Evolutionary conservation across 2,888 invertebrate genomes (phyloP), one percentile per base, ranked within the genome.

Genomic region (Pheosia tremula): DNA sequence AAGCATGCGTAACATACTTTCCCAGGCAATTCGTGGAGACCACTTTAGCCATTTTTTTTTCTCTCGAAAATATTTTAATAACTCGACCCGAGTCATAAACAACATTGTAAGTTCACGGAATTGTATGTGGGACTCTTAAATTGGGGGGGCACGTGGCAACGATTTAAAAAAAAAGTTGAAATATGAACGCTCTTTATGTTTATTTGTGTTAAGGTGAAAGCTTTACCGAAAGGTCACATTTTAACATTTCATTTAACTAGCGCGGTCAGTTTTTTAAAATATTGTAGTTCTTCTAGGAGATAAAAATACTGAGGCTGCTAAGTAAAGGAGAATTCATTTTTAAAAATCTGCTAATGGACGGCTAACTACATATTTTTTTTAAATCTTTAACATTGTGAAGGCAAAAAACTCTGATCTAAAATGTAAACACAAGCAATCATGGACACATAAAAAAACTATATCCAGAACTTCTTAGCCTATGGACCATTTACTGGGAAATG

Each of bases 1-100:
- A 77, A 85, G 79, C 85, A 87, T 87, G 87, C 87, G 84, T 87
- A 83, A 84, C 85, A 87, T 85, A 87, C 85, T 89, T 90, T 89
- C 89, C 88, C 89, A 88, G 81, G 84, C 81, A 78, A 79, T 77
- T 79, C 82, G 76, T 74, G 66, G 63, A 62, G 77, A 74, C 58
- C 77, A 67, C 68, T 74, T 72, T 63, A 58, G 68, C 41, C 50
- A 58, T 62, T 71, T 80, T 79, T 79, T 75, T 78, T 67, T 74
- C 41, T 58, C 39, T 63, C 69, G 57, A 65, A 74, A 68, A 74
- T 77, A 77, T 75, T 77, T 77, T 72, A 76, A 76, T 72, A 77
- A 72, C 69, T 50, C 39, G 47, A 56, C 63, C 59, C 57, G 49
- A 64, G 58, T 68, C 67, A 67, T 67, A 71, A 65, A 69, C 66